A percentile compares a stretch with the other conserved stretches of the same genome.
These are phyloP conservation scores for Argynnis bischoffii DNA, from an alignment of 2,888 invertebrate species.

Conservation along the genomic window DNA sequence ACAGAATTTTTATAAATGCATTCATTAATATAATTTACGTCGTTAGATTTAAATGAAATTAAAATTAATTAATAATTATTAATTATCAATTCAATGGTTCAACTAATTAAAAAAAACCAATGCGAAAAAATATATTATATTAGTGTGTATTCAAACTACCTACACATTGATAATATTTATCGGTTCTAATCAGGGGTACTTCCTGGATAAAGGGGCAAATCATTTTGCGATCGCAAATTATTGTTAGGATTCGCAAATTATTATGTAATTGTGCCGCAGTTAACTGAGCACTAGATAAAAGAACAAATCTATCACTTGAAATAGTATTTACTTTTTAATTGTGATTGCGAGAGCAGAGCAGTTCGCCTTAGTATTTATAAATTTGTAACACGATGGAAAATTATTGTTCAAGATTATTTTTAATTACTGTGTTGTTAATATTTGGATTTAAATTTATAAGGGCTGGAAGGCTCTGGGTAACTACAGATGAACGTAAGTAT, in stretches of 20 bases:
- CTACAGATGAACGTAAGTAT: slow-evolving; percentile 69
- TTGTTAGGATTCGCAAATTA: slow-evolving; percentile 8
- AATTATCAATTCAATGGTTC: too few relatives aligned
- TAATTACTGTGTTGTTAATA: slow-evolving; percentile 10
- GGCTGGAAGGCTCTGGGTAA: slow-evolving; percentile 48
- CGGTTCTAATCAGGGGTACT: slow-evolving; percentile 25
- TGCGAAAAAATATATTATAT: neutral
- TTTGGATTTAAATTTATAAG: slow-evolving; percentile 27
- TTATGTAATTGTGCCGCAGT: slow-evolving; percentile 16
- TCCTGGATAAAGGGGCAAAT: slow-evolving; percentile 27
- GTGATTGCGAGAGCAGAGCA: neutral
- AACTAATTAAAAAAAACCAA: too few relatives aligned
- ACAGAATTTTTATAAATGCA: too few relatives aligned
- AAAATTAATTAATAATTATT: too few relatives aligned
- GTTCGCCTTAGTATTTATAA: neutral
- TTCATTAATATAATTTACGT: too few relatives aligned
- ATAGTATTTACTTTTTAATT: slow-evolving; percentile 2
- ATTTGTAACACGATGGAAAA: slow-evolving; percentile 8
- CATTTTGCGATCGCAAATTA: slow-evolving; percentile 21
- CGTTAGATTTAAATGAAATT: too few relatives aligned
- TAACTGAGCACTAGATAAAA: slow-evolving; percentile 21
- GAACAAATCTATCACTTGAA: neutral
- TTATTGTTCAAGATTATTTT: neutral
- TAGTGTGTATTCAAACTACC: slow-evolving; percentile 8
- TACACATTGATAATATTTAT: slow-evolving; percentile 34